phyloP scores from a whole-genome alignment of 2,797 vertebrate genomes.

The Peromyscus aztecus region DNA sequence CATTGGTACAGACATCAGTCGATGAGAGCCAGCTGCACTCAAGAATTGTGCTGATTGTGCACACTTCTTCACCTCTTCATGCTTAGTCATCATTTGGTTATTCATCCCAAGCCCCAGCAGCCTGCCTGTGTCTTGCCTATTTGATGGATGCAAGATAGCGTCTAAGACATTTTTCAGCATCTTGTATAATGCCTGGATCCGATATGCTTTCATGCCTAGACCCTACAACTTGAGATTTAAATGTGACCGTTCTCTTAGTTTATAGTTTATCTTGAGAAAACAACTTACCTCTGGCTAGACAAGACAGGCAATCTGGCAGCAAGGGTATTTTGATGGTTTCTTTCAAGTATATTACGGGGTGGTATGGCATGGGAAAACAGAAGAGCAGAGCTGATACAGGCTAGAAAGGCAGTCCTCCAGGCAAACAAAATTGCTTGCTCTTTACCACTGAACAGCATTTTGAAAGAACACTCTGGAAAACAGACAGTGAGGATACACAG shows the following conservation, averaged over 20 bases:
- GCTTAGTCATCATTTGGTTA: constrained; percentile 43
- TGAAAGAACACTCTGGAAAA: constrained; percentile 44
- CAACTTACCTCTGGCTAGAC: constrained; percentile 54
- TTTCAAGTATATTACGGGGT: constrained; percentile 59
- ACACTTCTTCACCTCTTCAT: neutral
- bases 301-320: constrained; percentile 58
- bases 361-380: neutral
- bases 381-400: constrained; percentile 48
- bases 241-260: constrained; percentile 59
- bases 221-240: constrained; percentile 61
- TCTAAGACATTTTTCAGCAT: constrained; percentile 52
- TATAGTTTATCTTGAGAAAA: constrained; percentile 74
- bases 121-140: neutral
- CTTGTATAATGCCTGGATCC: constrained; percentile 58
- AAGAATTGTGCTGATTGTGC: constrained; percentile 61
- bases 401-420: constrained; percentile 64
- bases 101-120: constrained; percentile 35
- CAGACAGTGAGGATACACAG: constrained; percentile 29
- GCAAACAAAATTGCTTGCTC: constrained; percentile 67
- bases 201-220: constrained; percentile 41
- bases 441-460: constrained; percentile 60
- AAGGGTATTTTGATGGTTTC: constrained; percentile 30
- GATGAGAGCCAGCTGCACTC: constrained; percentile 32
- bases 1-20: constrained; percentile 45
- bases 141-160: constrained; percentile 36